phyloP scores from a whole-genome alignment of 2,113 vertebrate genomes.

The Noturus placidus region DNA sequence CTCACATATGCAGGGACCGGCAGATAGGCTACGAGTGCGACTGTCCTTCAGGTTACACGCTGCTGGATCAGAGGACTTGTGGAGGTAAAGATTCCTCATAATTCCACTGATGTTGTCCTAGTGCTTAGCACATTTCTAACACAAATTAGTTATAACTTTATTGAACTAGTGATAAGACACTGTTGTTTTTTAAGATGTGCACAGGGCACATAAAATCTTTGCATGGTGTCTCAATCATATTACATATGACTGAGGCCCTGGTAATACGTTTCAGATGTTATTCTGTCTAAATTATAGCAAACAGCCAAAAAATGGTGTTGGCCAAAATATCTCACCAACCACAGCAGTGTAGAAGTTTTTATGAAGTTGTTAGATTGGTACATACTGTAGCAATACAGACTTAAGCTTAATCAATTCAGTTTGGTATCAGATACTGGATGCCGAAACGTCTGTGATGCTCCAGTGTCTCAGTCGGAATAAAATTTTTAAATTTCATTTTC shows the following conservation, averaged over 20 bases:
- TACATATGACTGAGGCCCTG: neutral
- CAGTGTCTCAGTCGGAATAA: neutral
- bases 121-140: neutral
- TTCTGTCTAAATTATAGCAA: neutral
- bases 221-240: neutral
- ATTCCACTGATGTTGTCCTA: too few species aligned
- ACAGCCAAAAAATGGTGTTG: neutral
- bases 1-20: constrained; percentile 91
- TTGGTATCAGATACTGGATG: neutral
- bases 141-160: neutral
- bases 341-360: neutral
- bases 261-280: neutral
- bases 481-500: neutral
- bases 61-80: constrained; percentile 95
- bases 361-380: neutral
- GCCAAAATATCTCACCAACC: neutral
- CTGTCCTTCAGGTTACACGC: constrained; percentile 89
- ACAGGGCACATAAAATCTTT: neutral
- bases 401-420: neutral
- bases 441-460: neutral
- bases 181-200: neutral
- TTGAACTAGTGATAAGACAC: neutral
- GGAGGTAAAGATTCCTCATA: constrained; percentile 77
- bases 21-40: constrained; percentile 90
- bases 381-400: neutral